Base-by-base conservation (phyloP, 1,140 invertebrate genomes). In the Wiebesia pumilae region DNA sequence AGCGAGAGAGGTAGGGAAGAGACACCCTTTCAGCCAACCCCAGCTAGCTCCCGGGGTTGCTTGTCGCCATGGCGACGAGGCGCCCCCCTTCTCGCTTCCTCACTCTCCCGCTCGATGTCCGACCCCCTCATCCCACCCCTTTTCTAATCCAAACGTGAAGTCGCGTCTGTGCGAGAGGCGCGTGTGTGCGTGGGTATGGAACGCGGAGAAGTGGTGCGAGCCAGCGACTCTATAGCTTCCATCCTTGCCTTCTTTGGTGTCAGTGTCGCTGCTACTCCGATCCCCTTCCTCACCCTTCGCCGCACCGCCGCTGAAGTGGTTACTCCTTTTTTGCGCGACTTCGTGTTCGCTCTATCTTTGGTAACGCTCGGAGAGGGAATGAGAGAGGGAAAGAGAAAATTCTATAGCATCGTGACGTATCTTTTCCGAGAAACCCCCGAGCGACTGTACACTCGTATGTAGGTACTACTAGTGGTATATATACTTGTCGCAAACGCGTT, bases 41-140 rank as follows among this genome's bases (percentile, higher is more conserved):
- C 90, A 84, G 73, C 51, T 81, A 47, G 90, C 89, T 90, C 89
- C 83, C 89, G 90, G 91, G 82, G 82, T 27, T 87, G 90, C 90
- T 91, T 90, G 91, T 93, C 90, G 91, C 87, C 91, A 93, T 93
- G 92, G 89, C 90, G 90, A 93, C 92, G 89, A 47, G 88, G 88
- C 90, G 88, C 88, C 89, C 90, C 91, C 91, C 27, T 75, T 12
- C 65, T 78, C 58, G 6, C 43, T 47, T 12, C 12, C 43, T 47
- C 43, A 7, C 43, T 47, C 43, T 27, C 75, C 30, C 30, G 7
- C 67, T 67, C 62, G 16, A 62, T 65, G 78, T 35, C 33, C 51
- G 30, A 54, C 27, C n/a, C 40, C 77, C 69, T 75, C 47, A 24
- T 24, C 38, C 27, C 35, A 62, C n/a, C 58, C n/a, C n/a, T 71